Conservation (phyloP, 1,140 invertebrate genomes). For the Heliconius himera region DNA sequence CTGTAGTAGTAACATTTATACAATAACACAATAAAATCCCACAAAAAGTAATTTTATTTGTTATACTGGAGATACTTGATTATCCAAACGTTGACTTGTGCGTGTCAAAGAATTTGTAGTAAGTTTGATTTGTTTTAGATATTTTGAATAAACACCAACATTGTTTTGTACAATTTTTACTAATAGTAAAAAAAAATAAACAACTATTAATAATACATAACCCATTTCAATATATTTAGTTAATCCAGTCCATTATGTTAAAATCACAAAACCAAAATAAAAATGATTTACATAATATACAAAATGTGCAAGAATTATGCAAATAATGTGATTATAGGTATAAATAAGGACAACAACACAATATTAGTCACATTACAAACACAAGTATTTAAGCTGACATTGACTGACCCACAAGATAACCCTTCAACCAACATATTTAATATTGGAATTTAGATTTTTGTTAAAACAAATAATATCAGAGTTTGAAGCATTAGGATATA, state of each 20-base stretch:
- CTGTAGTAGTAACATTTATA: neutral
- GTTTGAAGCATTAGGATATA: no score
- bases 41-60: neutral
- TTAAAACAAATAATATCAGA: no score
- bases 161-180: no score
- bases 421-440: no score
- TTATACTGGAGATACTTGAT: neutral
- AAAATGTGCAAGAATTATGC: neutral
- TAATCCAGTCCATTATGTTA: neutral
- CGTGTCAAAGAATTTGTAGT: neutral
- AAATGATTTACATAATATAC: neutral
- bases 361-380: neutral
- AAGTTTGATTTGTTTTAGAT: neutral
- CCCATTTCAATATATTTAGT: neutral
- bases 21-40: neutral
- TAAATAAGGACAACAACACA: neutral
- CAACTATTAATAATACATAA: no score
- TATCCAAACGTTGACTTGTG: neutral
- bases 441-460: no score
- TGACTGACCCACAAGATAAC: neutral
- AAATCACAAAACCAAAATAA: neutral
- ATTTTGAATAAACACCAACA: no score
- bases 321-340: neutral
- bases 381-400: neutral
- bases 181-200: no score